phyloP scores from a whole-genome alignment of 2,888 invertebrate species.

The Drosophila leonis region DNA sequence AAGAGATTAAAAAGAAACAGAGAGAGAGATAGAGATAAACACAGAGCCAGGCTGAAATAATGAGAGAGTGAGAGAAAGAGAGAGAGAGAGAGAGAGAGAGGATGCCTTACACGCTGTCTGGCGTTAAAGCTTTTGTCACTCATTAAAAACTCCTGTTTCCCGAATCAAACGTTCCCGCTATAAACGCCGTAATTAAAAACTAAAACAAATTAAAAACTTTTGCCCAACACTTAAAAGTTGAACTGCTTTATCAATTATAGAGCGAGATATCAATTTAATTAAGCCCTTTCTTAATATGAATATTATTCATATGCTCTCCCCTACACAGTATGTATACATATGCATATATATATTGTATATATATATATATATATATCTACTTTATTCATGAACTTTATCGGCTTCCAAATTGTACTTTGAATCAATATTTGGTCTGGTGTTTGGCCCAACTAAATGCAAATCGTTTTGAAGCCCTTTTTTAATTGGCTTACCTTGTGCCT shows the following conservation, averaged over 20 bases:
- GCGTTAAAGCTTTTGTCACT: not conserved
- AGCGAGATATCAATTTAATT: not conserved
- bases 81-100: not conserved
- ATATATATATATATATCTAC: not conserved
- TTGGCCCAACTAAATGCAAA: not conserved
- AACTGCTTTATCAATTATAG: not conserved
- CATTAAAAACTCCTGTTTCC: not conserved
- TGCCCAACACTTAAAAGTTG: not conserved
- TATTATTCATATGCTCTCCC: not conserved
- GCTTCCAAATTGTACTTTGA: not conserved
- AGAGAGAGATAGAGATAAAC: too few relatives aligned
- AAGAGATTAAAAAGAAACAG: too few relatives aligned
- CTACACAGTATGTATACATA: not conserved
- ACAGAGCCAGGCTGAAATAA: not conserved
- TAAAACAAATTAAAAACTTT: not conserved
- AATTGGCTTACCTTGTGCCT: constrained; percentile 7
- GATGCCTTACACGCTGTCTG: not conserved
- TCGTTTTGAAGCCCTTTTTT: constrained; percentile 2
- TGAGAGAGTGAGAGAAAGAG: not conserved
- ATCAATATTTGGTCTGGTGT: not conserved
- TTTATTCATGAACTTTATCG: not conserved
- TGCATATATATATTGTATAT: not conserved
- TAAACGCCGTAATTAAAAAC: not conserved
- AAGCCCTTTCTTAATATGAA: not conserved
- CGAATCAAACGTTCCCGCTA: too few relatives aligned